A percentile compares a stretch with the other conserved stretches of the same genome.
Conservation (phyloP, 2,888 invertebrate genomes). For the Lottia scabra region DNA sequence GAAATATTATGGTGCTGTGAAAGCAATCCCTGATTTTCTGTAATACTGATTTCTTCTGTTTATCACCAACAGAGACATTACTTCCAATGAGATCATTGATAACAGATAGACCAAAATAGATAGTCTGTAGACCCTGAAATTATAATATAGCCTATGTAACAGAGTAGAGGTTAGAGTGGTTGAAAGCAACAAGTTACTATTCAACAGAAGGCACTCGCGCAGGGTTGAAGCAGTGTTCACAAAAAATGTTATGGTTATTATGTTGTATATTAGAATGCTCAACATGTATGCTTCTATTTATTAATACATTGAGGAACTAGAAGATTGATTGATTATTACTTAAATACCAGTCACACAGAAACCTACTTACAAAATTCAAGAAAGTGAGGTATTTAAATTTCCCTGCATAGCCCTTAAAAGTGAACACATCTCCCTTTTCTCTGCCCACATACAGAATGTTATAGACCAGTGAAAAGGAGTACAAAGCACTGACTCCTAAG, state of each 20-base stretch:
- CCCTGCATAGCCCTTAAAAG: constrained; percentile 45
- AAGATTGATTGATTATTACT: neutral
- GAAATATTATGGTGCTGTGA: constrained; percentile 50
- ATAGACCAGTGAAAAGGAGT: constrained; percentile 9
- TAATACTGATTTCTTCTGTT: constrained; percentile 30
- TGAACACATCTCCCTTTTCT: constrained; percentile 56
- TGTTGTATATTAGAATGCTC: too few species aligned
- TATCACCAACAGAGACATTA: constrained; percentile 70
- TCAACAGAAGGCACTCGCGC: too few species aligned
- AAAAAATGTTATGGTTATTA: too few species aligned
- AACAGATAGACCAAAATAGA: constrained; percentile 82
- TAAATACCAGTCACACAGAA: neutral
- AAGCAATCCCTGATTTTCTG: constrained; percentile 49
- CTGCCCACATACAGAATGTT: constrained; percentile 10
- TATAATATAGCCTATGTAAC: constrained; percentile 34
- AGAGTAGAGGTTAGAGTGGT: too few species aligned
- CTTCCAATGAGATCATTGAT: constrained; percentile 83
- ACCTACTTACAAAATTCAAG: constrained; percentile 29
- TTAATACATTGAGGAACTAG: too few species aligned
- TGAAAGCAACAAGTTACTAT: too few species aligned
- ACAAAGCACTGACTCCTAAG: neutral
- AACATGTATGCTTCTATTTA: too few species aligned
- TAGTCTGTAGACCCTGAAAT: constrained; percentile 81
- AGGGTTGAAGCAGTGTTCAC: too few species aligned
- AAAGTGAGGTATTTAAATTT: constrained; percentile 53